A percentile compares a stretch with the other conserved stretches of the same genome.
These are phyloP conservation scores for Apamea sordens DNA, from an alignment of 2,888 invertebrate genomes.

Conservation along the genomic window DNA sequence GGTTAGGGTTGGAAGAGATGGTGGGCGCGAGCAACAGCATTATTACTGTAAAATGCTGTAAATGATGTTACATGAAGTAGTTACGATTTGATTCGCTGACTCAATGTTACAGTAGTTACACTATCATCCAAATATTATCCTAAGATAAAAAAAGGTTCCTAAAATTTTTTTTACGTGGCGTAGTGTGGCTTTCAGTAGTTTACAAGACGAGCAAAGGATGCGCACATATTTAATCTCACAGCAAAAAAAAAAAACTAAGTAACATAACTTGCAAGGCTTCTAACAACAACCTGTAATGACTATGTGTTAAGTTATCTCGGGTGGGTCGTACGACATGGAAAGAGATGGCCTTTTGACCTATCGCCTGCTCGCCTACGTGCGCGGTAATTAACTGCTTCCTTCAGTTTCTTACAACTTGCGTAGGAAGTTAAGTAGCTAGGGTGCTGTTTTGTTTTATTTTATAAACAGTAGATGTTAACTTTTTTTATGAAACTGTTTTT, in stretches of 20 bases:
- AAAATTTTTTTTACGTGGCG: not conserved
- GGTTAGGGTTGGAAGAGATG: not conserved
- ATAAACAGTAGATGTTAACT: conserved; percentile 1
- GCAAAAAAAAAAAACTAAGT: not conserved
- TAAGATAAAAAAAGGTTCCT: not conserved
- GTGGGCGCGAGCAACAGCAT: not conserved
- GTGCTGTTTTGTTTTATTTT: conserved; percentile 4
- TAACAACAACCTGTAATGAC: conserved; percentile 47
- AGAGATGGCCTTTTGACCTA: conserved; percentile 56
- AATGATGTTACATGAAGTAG: not conserved
- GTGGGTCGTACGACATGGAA: conserved; percentile 19
- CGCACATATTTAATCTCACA: too few species aligned
- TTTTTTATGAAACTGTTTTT: conserved; percentile 1
- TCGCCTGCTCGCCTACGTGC: conserved; percentile 45
- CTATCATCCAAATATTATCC: not conserved
- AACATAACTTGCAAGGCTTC: not conserved
- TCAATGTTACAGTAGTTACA: not conserved
- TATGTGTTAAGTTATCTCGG: conserved; percentile 11
- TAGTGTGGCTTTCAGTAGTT: not conserved
- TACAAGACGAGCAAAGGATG: not conserved
- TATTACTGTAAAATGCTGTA: not conserved
- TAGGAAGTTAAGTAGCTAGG: conserved; percentile 27
- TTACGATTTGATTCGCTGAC: not conserved
- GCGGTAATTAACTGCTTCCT: conserved; percentile 55
- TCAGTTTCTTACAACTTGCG: conserved; percentile 31